A percentile compares a stretch with the other conserved stretches of the same genome.
phyloP scores from a whole-genome alignment of 2,113 vertebrate species.

The Oplegnathus fasciatus region DNA sequence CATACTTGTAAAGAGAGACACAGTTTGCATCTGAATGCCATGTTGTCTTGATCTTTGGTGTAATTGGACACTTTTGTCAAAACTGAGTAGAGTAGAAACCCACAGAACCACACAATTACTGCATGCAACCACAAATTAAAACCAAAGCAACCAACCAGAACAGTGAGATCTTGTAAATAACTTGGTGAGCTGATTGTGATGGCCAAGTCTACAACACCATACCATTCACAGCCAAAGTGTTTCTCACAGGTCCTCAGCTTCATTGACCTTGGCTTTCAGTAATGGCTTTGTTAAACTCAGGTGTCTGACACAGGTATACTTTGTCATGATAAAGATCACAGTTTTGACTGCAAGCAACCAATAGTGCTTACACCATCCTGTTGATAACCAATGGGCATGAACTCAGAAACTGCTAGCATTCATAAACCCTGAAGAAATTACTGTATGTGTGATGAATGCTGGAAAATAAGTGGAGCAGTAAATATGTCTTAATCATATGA shows the following conservation, averaged over 20 bases:
- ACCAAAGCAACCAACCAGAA: not conserved
- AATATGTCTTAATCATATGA: not conserved
- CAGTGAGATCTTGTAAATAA: not conserved
- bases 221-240: not conserved
- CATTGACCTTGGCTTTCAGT: not conserved
- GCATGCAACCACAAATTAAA: not conserved
- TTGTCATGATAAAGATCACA: constrained; percentile 5
- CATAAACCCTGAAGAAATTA: not conserved
- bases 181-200: not conserved
- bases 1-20: not conserved
- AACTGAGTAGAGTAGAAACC: not conserved
- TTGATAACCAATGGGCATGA: not conserved
- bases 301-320: not conserved
- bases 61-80: not conserved
- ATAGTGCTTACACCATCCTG: not conserved
- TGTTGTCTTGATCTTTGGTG: not conserved
- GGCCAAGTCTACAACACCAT: not conserved
- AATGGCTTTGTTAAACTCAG: not conserved
- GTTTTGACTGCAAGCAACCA: not conserved
- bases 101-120: not conserved
- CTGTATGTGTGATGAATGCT: not conserved
- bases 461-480: not conserved
- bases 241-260: not conserved
- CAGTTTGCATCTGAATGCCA: not conserved
- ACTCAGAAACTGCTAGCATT: not conserved